phyloP scores from a whole-genome alignment of 2,888 invertebrate species.

The Catocala fraxini region DNA sequence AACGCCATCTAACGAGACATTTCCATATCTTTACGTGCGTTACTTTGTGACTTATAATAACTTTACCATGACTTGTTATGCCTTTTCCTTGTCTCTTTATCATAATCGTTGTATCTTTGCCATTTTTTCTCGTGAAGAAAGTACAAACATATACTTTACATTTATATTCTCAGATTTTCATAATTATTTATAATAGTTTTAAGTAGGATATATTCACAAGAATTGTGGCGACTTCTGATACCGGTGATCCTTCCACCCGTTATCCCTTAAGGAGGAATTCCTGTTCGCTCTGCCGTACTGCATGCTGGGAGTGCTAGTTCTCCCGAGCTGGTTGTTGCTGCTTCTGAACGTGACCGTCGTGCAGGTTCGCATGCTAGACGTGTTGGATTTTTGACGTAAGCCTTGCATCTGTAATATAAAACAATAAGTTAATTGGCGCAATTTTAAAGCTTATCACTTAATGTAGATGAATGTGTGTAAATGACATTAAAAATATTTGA shows the following conservation, averaged over 20 bases:
- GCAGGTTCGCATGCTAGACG: constrained; percentile 78
- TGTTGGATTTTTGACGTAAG: constrained; percentile 83
- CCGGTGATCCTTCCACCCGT: constrained; percentile 63
- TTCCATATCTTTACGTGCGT: too few relatives aligned
- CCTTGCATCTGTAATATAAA: constrained; percentile 78
- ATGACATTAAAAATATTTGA: too few relatives aligned
- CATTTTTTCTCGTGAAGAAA: too few relatives aligned
- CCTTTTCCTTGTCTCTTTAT: too few relatives aligned
- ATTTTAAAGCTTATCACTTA: too few relatives aligned
- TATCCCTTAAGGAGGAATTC: constrained; percentile 60
- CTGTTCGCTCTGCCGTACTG: constrained; percentile 63
- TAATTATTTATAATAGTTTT: not conserved
- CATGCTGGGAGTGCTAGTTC: constrained; percentile 52
- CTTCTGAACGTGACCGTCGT: constrained; percentile 78
- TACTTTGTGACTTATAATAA: too few relatives aligned
- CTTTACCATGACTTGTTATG: too few relatives aligned
- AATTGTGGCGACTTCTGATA: constrained; percentile 68
- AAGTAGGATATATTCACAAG: constrained; percentile 53
- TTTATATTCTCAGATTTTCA: not conserved
- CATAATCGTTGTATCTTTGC: too few relatives aligned
- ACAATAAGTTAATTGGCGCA: not conserved
- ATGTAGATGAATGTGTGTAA: too few relatives aligned
- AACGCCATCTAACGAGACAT: too few relatives aligned
- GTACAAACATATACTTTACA: not conserved
- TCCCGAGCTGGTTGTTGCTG: constrained; percentile 67